phyloP scores from a whole-genome alignment of 2,888 invertebrate species.

The Drosophila paranaensis region DNA sequence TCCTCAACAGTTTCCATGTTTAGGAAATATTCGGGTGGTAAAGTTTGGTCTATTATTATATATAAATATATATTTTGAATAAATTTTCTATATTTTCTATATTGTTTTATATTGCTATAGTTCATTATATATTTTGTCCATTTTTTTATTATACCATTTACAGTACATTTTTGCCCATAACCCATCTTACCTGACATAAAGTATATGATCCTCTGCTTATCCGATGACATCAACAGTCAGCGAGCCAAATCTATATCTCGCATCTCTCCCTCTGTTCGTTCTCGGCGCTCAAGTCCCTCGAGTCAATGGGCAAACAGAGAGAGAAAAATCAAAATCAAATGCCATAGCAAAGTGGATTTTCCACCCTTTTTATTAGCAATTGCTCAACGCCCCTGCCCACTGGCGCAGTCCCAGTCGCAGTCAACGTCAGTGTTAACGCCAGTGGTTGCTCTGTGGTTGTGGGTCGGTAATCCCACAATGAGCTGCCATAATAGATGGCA shows the following conservation, averaged over 20 bases:
- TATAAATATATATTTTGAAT: neutral
- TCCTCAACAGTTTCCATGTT: neutral
- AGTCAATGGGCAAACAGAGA: constrained; percentile 58
- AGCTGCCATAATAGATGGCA: constrained; percentile 82
- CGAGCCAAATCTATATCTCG: constrained; percentile 34
- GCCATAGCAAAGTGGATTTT: constrained; percentile 82
- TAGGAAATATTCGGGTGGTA: neutral
- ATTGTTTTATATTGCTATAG: neutral
- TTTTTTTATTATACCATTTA: neutral
- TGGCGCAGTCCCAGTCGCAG: neutral
- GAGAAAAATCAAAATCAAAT: constrained; percentile 81
- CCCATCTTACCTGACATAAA: constrained; percentile 17
- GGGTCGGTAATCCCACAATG: constrained; percentile 80
- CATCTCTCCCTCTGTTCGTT: constrained; percentile 31
- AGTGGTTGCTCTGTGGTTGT: constrained; percentile 46
- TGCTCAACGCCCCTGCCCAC: constrained; percentile 52
- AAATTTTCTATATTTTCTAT: neutral
- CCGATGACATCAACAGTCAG: constrained; percentile 74
- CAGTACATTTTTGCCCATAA: neutral
- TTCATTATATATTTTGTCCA: no score
- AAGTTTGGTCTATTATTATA: no score
- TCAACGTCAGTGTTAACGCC: constrained; percentile 29
- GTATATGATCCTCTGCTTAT: constrained; percentile 47
- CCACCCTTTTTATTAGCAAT: constrained; percentile 82
- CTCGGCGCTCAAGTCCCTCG: constrained; percentile 38